Percentiles rank a stretch among this genome's conserved stretches.
Evolutionary conservation across 2,113 vertebrate species (phyloP).

Genomic region (Orycteropus afer): DNA sequence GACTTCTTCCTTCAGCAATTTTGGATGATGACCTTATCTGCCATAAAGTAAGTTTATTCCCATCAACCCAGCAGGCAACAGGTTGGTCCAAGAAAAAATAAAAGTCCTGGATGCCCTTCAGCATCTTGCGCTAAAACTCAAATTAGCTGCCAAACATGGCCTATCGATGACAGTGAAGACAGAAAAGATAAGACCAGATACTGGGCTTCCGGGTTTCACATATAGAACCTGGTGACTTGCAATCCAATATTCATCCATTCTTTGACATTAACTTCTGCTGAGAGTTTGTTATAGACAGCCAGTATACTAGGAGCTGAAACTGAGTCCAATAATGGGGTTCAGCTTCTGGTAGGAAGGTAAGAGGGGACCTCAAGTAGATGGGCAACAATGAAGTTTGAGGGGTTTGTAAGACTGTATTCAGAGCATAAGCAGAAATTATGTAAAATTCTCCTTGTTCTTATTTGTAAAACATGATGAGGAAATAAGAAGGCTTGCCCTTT

Average conservation of each 20-base stretch:
- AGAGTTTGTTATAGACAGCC: neutral
- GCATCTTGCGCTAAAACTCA: neutral
- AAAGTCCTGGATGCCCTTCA: neutral
- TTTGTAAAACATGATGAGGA: neutral
- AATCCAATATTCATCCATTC: neutral
- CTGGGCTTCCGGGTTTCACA: neutral
- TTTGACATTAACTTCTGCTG: neutral
- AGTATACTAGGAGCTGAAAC: neutral
- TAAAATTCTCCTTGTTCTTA: neutral
- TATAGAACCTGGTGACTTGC: neutral
- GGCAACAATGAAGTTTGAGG: neutral
- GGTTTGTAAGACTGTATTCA: neutral
- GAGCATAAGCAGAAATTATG: neutral
- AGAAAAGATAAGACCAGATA: neutral
- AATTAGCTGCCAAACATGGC: neutral
- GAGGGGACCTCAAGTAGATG: neutral
- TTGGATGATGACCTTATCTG: neutral
- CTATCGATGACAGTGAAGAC: neutral
- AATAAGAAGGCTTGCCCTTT: neutral
- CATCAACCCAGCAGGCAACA: neutral
- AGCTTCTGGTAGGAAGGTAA: neutral
- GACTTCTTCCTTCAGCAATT: neutral
- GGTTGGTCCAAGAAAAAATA: neutral
- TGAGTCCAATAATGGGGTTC: neutral
- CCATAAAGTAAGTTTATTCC: neutral